These are phyloP conservation scores for Cyprinus carpio DNA, from an alignment of 2,113 vertebrate genomes.

Conservation along the genomic window DNA sequence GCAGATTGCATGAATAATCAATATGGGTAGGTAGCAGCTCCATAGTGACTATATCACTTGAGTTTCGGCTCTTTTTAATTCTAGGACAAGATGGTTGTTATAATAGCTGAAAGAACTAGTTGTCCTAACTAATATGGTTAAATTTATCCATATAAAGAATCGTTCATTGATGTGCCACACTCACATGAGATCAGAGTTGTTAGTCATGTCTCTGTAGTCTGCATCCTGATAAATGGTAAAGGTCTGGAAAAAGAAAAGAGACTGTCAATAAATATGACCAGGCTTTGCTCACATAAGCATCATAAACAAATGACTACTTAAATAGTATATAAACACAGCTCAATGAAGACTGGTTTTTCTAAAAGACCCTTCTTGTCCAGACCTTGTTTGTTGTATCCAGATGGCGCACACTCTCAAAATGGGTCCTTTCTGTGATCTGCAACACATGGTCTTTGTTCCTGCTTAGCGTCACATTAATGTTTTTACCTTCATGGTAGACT, in stretches of 20 bases:
- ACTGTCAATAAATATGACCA: neutral
- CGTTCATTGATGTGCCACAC: neutral
- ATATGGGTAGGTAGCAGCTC: neutral
- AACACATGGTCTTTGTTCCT: conserved; percentile 33
- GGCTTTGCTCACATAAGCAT: neutral
- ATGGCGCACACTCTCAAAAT: conserved; percentile 13
- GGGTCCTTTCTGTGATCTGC: neutral
- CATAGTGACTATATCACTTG: conserved; percentile 24
- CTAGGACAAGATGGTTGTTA: neutral
- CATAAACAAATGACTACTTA: neutral
- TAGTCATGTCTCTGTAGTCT: neutral
- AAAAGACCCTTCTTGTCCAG: neutral
- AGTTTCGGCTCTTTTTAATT: neutral
- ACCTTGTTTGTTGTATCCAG: conserved; percentile 39
- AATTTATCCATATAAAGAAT: neutral
- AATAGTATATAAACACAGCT: neutral
- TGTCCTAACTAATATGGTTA: neutral
- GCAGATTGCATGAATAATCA: conserved; percentile 38
- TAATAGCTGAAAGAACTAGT: neutral
- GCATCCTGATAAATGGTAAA: neutral
- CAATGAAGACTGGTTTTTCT: neutral
- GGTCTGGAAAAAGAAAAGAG: neutral
- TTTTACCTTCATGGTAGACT: conserved; percentile 28
- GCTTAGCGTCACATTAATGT: conserved; percentile 16
- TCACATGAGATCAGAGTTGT: neutral